Evolutionary conservation across 2,888 invertebrate genomes (phyloP), one percentile per base, ranked within the genome.

Genomic region (Protophormia terraenovae): DNA sequence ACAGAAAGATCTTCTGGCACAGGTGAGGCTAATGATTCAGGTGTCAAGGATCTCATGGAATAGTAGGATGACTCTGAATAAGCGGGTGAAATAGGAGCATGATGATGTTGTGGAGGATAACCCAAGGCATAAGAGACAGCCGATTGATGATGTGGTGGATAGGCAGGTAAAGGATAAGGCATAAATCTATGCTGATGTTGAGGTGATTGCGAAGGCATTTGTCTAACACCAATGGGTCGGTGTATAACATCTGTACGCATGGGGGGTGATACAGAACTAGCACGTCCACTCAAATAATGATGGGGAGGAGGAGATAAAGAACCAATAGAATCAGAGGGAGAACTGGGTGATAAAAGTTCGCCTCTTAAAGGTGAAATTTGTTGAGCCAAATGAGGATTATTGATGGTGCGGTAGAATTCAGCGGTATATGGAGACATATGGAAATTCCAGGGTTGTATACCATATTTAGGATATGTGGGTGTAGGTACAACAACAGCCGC

Each of bases 401-500:
- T 91, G 86, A 92, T 91, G 29, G 92, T 92, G 84, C 91, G 89
- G 87, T 92, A 92, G 88, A 92, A 92, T 41, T 92, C 92, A 5
- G 91, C 90, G 1, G 92, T 90, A 81, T 92, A 92, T 0, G 91
- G 91, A 2, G 92, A 91, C 87, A 92, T 90, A 67, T 92, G 92
- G 82, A 92, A 92, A 81, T 89, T 91, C 92, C 92, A 92, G 73
- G 92, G 90, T 87, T 90, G 91, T 83, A 92, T 75, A 82, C 89
- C 90, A 87, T 91, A 90, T 73, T 92, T 92, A 1, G 93, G 92
- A 88, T 93, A 93, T 1, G 92, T 92, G 81, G 93, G 93, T 1
- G 92, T 92, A 72, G 92, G 92, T 84, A 92, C 91, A 27, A 92
- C 90, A 35, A 93, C 90, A 86, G 96, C 96, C 1, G 89, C 89